Base-by-base conservation (phyloP, 2,888 invertebrate genomes). In the Acanthococcus lagerstroemiae region DNA sequence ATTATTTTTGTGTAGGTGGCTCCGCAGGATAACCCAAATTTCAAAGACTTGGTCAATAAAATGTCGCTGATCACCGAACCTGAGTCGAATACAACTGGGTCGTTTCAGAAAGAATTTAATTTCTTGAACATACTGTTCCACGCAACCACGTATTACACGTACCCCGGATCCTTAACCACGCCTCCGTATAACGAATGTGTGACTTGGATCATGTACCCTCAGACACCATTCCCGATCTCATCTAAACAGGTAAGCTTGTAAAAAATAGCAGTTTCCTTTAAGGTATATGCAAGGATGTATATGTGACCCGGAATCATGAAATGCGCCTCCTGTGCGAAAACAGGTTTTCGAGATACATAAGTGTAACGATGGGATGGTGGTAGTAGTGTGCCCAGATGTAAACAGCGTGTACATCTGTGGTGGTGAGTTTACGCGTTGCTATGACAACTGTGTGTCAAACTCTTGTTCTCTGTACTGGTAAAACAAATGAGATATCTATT, bases 81-180 rank as follows among this genome's bases (percentile, higher is more conserved):
- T 6, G 37, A 60, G 1, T 22, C 44, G 9, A 17, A 21, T 9
- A 69, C 66, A 21, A 19, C 22, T 4, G 52, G 69, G 50, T 44
- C 24, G n/a, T 69, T 69, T 26, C 52, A 55, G 17, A 58, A 67
- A 27, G 68, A 69, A 12, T 69, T 69, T 27, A 58, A 27, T 26
- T 69, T 56, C 45, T 50, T 69, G 37, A 50, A 50, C 3, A 44
- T 52, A 25, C 25, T 56, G 12, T 56, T 65, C 21, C 19, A 65
- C 22, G 65, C 60, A 46, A 55, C 55, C 30, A 60, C 55, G 15
- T 70, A 69, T 19, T 68, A 45, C 44, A 26, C 69, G 1, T 69
- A 68, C 15, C 69, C 58, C 1, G 70, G 70, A 21, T 70, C 70
- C n/a, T 46, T 70, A 9, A 70, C 70, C 7, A 70, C 70, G 9